These are phyloP conservation scores for Apotomis betuletana DNA, from an alignment of 2,888 invertebrate genomes.

Conservation along the genomic window DNA sequence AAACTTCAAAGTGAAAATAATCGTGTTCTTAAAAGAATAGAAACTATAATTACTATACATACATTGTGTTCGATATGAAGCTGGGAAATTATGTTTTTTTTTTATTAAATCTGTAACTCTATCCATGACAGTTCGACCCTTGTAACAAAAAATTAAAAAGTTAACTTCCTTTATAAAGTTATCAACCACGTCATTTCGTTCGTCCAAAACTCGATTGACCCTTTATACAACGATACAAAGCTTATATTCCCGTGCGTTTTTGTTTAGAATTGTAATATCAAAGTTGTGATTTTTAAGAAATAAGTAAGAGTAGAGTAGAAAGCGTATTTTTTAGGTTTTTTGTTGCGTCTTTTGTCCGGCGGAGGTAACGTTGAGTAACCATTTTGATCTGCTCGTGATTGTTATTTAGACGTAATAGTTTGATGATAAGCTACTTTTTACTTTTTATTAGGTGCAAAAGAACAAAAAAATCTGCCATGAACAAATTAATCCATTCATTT, in stretches of 20 bases:
- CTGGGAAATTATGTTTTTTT: slow-evolving; percentile 45
- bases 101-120: slow-evolving; percentile 48
- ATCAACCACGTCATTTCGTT: slow-evolving; percentile 1
- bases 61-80: background rate
- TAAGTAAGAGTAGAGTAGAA: slow-evolving; percentile 40
- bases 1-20: background rate
- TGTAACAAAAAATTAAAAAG: slow-evolving; percentile 52
- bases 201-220: background rate
- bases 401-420: slow-evolving; percentile 30
- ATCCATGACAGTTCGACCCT: slow-evolving; percentile 53
- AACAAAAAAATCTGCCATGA: background rate
- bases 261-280: background rate
- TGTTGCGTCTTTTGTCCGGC: slow-evolving; percentile 29
- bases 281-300: slow-evolving; percentile 28
- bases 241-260: background rate
- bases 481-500: background rate
- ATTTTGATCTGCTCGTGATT: slow-evolving; percentile 32
- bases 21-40: background rate
- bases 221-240: background rate
- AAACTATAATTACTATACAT: background rate
- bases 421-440: slow-evolving; percentile 27
- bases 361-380: slow-evolving; percentile 37
- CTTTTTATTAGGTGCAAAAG: slow-evolving; percentile 6
- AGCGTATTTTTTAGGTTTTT: slow-evolving; percentile 34
- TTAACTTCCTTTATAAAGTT: slow-evolving; percentile 47